Evolutionary conservation across 1,140 invertebrate genomes (phyloP).

Genomic region (Gonatopus flavifemur): DNA sequence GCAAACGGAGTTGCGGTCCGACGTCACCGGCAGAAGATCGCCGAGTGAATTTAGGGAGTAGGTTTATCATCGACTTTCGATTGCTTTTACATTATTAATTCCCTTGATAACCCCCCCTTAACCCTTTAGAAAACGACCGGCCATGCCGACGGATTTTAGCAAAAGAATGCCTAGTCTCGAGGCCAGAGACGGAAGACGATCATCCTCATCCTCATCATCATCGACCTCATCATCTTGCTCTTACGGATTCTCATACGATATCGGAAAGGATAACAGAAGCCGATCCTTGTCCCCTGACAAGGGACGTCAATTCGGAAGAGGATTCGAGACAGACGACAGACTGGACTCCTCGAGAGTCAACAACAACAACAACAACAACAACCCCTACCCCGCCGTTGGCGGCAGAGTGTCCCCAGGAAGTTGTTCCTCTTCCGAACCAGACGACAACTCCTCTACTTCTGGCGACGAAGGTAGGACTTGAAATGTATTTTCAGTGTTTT

Average conservation of each 20-base stretch:
- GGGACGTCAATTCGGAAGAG: constrained; percentile 15
- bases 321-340: constrained; percentile 19
- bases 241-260: constrained; percentile 5
- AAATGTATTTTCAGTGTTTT: no score
- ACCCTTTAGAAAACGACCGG: constrained; percentile 43
- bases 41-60: constrained; percentile 42
- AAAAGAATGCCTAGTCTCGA: constrained; percentile 36
- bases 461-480: constrained; percentile 58
- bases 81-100: not conserved
- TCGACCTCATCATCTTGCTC: not conserved
- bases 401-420: constrained; percentile 37
- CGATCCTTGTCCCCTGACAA: constrained; percentile 25
- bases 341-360: constrained; percentile 24
- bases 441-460: constrained; percentile 53
- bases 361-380: no score
- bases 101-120: constrained; percentile 1
- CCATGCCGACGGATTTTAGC: constrained; percentile 49
- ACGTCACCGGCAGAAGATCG: constrained; percentile 25
- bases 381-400: constrained; percentile 26
- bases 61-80: constrained; percentile 24
- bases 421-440: constrained; percentile 50
- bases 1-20: constrained; percentile 23
- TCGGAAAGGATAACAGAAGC: constrained; percentile 10
- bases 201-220: not conserved
- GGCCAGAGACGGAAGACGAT: constrained; percentile 24